Evolutionary conservation across 1,140 invertebrate genomes (phyloP).

Genomic region (Lethrus apterus): DNA sequence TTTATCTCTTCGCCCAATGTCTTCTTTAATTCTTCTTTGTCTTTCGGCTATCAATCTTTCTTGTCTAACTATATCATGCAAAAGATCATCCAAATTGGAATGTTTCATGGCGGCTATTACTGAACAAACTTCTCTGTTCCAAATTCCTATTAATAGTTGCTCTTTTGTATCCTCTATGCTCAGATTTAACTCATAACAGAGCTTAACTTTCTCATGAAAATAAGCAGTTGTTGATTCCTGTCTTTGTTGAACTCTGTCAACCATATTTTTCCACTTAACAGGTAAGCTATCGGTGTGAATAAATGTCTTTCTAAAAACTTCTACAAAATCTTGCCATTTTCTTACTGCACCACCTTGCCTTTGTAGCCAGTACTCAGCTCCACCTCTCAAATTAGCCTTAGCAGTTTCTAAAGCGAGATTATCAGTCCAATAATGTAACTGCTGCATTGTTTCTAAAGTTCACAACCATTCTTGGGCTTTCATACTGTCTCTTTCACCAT

Average conservation of each 20-base stretch:
- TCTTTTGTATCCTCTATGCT: constrained; percentile 3
- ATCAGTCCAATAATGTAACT: constrained; percentile 5
- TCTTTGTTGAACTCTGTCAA: background rate
- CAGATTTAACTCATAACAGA: constrained; percentile 1
- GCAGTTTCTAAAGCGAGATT: constrained; percentile 1
- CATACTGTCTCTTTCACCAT: background rate
- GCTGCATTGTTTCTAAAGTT: background rate
- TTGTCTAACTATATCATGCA: background rate
- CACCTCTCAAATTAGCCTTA: background rate
- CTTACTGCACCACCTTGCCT: background rate
- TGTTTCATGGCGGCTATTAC: background rate
- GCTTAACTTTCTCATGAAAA: constrained; percentile 3
- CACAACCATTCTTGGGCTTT: constrained; percentile 2
- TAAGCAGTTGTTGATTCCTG: background rate
- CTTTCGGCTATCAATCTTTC: constrained; percentile 2
- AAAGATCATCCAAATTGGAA: constrained; percentile 1
- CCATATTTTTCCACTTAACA: background rate
- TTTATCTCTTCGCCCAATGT: too few relatives aligned
- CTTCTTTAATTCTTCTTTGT: background rate
- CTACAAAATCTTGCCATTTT: background rate
- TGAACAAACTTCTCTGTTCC: background rate
- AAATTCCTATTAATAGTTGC: background rate
- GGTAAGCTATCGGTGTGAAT: background rate
- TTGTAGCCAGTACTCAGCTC: background rate
- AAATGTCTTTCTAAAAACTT: constrained; percentile 2